Conservation (phyloP, 2,888 invertebrate genomes). For the Calameuta pallipes region DNA sequence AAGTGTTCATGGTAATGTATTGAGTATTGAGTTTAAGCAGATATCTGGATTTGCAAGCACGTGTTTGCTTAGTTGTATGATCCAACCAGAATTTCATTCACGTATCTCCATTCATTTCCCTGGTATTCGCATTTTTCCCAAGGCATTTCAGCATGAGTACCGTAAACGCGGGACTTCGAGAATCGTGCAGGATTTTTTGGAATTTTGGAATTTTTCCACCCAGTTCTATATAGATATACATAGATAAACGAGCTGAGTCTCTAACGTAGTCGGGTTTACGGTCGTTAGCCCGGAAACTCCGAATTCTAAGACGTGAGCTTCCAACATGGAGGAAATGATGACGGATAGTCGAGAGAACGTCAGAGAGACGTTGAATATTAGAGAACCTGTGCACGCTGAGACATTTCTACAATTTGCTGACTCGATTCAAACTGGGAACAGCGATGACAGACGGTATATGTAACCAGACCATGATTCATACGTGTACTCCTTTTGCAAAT, state of each 20-base stretch:
- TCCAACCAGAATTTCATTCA: background rate
- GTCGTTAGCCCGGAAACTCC: background rate
- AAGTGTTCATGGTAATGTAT: background rate
- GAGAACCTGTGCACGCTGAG: background rate
- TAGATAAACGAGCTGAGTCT: background rate
- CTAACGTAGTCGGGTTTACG: background rate
- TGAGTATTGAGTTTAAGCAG: background rate
- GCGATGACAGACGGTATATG: background rate
- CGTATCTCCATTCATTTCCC: background rate
- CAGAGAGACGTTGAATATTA: background rate
- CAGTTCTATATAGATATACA: background rate
- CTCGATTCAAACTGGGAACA: background rate
- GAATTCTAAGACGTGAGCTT: background rate
- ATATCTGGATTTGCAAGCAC: background rate
- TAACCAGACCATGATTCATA: background rate
- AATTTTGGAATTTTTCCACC: background rate
- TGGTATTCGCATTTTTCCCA: background rate
- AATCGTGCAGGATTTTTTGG: background rate
- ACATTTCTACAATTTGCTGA: background rate
- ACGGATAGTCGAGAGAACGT: background rate
- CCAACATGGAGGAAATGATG: background rate
- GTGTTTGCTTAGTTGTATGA: background rate
- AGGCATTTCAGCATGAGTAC: background rate
- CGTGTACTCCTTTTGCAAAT: background rate
- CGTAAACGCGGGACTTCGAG: background rate